These are phyloP conservation scores for Danio albolineatus DNA, from an alignment of 2,797 vertebrate genomes.

Conservation along the genomic window DNA sequence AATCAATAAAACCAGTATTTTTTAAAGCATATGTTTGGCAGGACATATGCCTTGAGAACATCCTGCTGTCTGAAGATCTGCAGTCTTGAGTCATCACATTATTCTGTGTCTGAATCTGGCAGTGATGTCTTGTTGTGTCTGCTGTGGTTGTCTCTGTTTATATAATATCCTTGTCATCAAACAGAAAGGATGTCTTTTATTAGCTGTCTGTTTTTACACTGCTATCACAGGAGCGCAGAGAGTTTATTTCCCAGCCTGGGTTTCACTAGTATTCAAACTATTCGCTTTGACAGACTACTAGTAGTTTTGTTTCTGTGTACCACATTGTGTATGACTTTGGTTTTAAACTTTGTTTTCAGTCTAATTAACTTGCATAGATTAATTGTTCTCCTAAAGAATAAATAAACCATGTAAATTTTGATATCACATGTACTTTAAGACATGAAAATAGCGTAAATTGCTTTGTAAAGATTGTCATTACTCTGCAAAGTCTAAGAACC, in stretches of 20 bases:
- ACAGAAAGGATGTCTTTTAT: conserved; percentile 53
- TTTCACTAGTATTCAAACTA: conserved; percentile 13
- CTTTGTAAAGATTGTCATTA: no score
- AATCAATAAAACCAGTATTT: not conserved
- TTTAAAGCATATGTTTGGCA: no score
- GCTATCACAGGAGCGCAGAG: conserved; percentile 10
- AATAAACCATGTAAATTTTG: no score
- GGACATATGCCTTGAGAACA: conserved; percentile 2
- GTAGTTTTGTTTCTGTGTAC: conserved; percentile 1
- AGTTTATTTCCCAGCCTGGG: conserved; percentile 5
- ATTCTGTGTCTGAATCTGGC: conserved; percentile 45
- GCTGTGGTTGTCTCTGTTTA: conserved; percentile 52
- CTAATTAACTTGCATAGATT: no score
- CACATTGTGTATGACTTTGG: not conserved
- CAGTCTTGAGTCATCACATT: conserved; percentile 6
- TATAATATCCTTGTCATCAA: conserved; percentile 35
- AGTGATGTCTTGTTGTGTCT: conserved; percentile 57
- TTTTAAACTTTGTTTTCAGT: not conserved
- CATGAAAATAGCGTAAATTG: no score
- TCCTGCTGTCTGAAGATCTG: conserved; percentile 1
- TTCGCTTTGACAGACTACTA: conserved; percentile 12
- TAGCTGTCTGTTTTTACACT: conserved; percentile 40
- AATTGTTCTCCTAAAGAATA: no score
- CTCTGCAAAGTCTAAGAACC: not conserved
- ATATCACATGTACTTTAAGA: no score